Evolutionary conservation across 2,113 vertebrate genomes (phyloP).

Genomic region (Scopus umbretta): DNA sequence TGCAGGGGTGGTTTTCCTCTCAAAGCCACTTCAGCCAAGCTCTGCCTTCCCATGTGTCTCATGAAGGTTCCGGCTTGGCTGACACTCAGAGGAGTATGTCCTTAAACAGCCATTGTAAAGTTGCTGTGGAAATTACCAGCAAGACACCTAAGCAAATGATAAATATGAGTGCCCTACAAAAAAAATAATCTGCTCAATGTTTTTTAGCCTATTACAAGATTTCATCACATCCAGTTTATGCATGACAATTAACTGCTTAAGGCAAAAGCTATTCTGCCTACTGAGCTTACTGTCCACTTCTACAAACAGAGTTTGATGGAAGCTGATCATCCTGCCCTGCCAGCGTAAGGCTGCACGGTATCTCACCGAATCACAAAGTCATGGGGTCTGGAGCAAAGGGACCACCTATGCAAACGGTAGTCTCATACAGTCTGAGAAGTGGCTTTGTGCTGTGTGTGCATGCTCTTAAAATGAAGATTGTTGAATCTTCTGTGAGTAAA

Average conservation of each 20-base stretch:
- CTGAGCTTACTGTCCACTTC: background rate
- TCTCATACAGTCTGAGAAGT: background rate
- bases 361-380: background rate
- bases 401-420: background rate
- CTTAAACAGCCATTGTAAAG: background rate
- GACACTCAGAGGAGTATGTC: background rate
- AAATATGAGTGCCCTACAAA: background rate
- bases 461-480: background rate
- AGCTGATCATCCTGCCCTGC: background rate
- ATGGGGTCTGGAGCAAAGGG: background rate
- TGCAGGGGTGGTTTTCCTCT: background rate
- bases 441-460: background rate
- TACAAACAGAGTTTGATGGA: background rate
- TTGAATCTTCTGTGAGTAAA: background rate
- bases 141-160: background rate
- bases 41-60: background rate
- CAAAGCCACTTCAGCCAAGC: background rate
- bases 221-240: background rate
- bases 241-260: background rate
- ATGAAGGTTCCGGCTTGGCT: background rate
- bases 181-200: background rate
- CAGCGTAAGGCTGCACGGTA: background rate
- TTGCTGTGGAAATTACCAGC: background rate
- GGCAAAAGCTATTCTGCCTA: background rate
- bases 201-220: background rate